phyloP scores from a whole-genome alignment of 2,797 vertebrate species.

The Iguana delicatissima region DNA sequence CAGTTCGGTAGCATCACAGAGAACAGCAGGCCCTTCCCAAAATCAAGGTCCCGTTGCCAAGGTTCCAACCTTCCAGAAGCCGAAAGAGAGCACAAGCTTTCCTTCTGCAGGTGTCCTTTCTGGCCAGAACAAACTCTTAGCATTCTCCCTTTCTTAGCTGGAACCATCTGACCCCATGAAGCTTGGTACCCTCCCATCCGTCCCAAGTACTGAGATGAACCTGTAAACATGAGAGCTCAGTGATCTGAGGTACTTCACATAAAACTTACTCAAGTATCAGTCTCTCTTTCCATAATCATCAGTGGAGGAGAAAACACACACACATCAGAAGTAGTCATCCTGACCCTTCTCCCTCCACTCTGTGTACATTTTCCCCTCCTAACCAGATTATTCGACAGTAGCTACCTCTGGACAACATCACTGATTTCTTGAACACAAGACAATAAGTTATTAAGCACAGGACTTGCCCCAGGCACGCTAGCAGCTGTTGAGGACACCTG shows the following conservation, averaged over 20 bases:
- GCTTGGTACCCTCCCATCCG: conserved; percentile 44
- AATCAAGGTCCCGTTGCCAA: neutral
- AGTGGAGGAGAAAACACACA: conserved; percentile 73
- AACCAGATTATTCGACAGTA: conserved; percentile 70
- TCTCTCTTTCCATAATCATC: conserved; percentile 80
- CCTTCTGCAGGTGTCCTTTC: conserved; percentile 46
- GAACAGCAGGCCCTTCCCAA: conserved; percentile 29
- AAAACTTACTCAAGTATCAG: conserved; percentile 82
- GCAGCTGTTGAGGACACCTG: conserved; percentile 90
- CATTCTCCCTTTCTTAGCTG: conserved; percentile 59
- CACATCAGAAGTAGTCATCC: conserved; percentile 11
- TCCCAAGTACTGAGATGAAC: conserved; percentile 82
- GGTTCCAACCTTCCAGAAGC: conserved; percentile 50
- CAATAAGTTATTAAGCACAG: conserved; percentile 95
- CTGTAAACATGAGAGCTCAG: conserved; percentile 94
- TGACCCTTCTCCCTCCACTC: conserved; percentile 24
- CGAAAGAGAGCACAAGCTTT: neutral
- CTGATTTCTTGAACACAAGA: conserved; percentile 98
- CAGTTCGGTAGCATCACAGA: conserved; percentile 13
- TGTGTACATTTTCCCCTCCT: conserved; percentile 55
- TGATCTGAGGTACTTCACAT: conserved; percentile 94
- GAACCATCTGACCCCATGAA: conserved; percentile 37
- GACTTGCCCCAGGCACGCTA: conserved; percentile 83
- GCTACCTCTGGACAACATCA: conserved; percentile 99
- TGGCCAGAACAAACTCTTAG: conserved; percentile 41